Conservation (phyloP, 2,113 vertebrate species). For the Tursiops truncatus region DNA sequence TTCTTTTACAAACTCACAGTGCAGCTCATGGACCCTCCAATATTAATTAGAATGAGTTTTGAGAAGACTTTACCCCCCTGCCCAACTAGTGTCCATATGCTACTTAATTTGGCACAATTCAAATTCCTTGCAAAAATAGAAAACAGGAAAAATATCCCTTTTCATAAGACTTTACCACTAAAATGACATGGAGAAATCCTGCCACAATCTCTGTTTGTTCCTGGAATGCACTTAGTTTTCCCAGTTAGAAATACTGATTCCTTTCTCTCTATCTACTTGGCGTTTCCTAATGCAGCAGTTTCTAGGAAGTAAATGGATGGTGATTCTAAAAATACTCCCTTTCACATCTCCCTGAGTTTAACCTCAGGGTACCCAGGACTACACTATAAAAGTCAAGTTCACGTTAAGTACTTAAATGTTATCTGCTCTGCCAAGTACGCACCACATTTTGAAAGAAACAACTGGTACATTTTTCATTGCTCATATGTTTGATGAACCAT, state of each 20-base stretch:
- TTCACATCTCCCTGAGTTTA: slow-evolving; percentile 3
- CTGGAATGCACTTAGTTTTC: background rate
- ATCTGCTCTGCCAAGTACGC: background rate
- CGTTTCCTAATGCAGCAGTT: background rate
- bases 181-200: background rate
- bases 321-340: background rate
- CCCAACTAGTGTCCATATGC: background rate
- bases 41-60: background rate
- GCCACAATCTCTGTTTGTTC: background rate
- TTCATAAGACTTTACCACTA: background rate
- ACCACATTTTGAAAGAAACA: slow-evolving; percentile 54
- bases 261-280: background rate
- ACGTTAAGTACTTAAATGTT: background rate
- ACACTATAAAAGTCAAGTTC: background rate
- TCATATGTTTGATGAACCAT: slow-evolving; percentile 73
- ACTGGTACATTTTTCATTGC: slow-evolving; percentile 46
- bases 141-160: background rate
- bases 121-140: background rate
- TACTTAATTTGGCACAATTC: background rate
- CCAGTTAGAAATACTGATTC: background rate
- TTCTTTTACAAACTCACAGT: background rate
- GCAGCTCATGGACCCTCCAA: background rate
- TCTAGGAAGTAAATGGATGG: background rate
- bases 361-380: background rate
- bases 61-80: background rate